A percentile compares a stretch with the other conserved stretches of the same genome.
Evolutionary conservation across 2,113 vertebrate genomes (phyloP).

Genomic region (Heptranchias perlo): DNA sequence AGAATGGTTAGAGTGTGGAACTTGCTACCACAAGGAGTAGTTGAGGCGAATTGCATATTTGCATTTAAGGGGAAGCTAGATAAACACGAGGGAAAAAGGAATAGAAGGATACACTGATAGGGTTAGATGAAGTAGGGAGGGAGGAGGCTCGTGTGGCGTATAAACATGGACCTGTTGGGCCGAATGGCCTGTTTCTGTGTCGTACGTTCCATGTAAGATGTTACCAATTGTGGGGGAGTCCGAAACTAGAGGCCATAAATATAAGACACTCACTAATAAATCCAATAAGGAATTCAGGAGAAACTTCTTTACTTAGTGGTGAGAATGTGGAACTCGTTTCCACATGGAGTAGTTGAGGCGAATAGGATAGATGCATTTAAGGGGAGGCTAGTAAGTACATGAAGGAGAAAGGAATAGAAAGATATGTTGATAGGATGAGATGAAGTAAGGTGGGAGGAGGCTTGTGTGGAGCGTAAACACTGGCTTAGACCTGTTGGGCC

Average conservation of each 20-base stretch:
- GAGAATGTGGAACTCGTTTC: too few relatives aligned
- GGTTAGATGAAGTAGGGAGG: background rate
- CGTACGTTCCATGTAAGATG: background rate
- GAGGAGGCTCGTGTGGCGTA: background rate
- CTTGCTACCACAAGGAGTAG: background rate
- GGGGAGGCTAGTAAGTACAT: too few relatives aligned
- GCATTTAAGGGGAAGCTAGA: background rate
- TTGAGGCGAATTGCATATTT: background rate
- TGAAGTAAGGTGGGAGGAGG: too few relatives aligned
- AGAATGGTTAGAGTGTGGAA: background rate
- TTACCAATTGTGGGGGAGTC: background rate
- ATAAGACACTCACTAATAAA: too few relatives aligned
- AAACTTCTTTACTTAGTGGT: too few relatives aligned
- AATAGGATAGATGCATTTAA: too few relatives aligned
- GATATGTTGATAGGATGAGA: too few relatives aligned
- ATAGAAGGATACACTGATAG: background rate
- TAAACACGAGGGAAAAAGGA: background rate
- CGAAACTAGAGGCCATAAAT: too few relatives aligned
- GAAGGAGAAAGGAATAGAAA: too few relatives aligned
- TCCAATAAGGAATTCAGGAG: too few relatives aligned
- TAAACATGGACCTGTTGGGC: background rate
- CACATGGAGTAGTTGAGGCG: too few relatives aligned
- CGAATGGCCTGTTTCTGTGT: background rate
- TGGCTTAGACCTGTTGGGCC: background rate
- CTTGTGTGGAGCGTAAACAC: too few relatives aligned